Base-by-base conservation (phyloP, 2,888 invertebrate species). In the Dusona sp. region DNA sequence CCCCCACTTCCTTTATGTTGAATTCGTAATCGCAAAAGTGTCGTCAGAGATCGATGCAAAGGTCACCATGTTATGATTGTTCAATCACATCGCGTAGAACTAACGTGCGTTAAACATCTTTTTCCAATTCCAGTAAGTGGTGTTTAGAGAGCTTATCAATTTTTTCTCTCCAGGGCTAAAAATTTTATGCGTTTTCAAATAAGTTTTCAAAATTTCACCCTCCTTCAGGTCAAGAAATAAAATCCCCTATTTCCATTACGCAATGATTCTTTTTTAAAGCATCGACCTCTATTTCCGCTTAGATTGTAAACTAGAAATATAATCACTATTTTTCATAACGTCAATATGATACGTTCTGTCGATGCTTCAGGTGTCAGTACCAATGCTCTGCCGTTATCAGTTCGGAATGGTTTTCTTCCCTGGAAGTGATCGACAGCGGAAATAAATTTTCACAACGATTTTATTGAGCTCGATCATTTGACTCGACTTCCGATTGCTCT, bases 21-120 rank as follows among this genome's bases (percentile, higher is more conserved):
- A 74, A 42, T 74, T 65, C 48, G 57, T 65, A 77, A 48, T 77
- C 13, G n/a, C 42, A 54, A 72, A 72, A 36, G 33, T 72, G 72
- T 72, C 72, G 51, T 45, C 29, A 45, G 16, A 51, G 36, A 72
- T 72, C 72, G 72, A 72, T 72, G 29, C 51, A 33, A 33, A 72
- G 51, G 48, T 72, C 72, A 33, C n/a, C 48, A 11, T 4, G 25
- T 33, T 72, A 72, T 48, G 48, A 54, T 36, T 72, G n/a, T 72
- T 51, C n/a, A 67, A n/a, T n/a, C 33, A 38, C 3, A 38, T 38
- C 38, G 67, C 67, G 38, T 22, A 38, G 33, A 67, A 29, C 61
- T 61, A 61, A 61, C 61, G 13, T 61, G 38, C 65, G 65, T 65
- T 65, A 38, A 65, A 38, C 25, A 61, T 61, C 29, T 25, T 61